Evolutionary conservation across 2,113 vertebrate species (phyloP), one percentile per base, ranked within the genome.

Genomic region (Pteropus alecto): DNA sequence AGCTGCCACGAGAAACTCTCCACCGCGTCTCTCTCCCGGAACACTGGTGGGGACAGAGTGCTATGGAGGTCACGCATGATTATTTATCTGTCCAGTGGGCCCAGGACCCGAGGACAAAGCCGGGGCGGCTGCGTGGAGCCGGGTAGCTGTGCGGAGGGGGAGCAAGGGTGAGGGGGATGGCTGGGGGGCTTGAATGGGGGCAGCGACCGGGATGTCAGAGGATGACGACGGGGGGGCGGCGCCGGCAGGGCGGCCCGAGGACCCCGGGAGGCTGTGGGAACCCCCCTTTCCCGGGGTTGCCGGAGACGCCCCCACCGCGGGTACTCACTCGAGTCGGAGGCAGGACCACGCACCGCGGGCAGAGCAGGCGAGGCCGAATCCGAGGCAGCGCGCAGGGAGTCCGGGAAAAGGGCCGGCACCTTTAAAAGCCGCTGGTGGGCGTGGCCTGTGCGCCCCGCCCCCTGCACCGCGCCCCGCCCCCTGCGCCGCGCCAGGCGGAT

Each of bases 331-430:
- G 81, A 94, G 35, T 61, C 48, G 30, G 54, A 77, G 71, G 41
- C 46, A 3, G 26, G 77, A 83, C 38, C 87, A 19, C 78, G 58
- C 71, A 41, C 73, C 1, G 41, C 60, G 0, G 24, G 74, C 38
- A 1, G 58, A 76, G 24, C 9, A 0, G 1, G 11, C 2, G 4
- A 35, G 2, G 0, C 9, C 0, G 0, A 0, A 0, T 0, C 0
- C 0, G 0, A 0, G 0, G 0, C 0, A 5, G 4, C 0, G 33
- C 73, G 7, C 13, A 0, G 0, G 2, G 4, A 43, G 3, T 8
- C 15, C 6, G 0, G 0, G 11, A n/a, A n/a, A n/a, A n/a, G n/a
- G 0, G 70, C 19, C 18, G 8, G 38, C 28, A 38, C 76, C 84
- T 48, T 97, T 96, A 96, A 98, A 96, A 95, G 67, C 22, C 41